These are phyloP conservation scores for Agrypnus murinus DNA, from an alignment of 2,888 invertebrate genomes.

Conservation along the genomic window DNA sequence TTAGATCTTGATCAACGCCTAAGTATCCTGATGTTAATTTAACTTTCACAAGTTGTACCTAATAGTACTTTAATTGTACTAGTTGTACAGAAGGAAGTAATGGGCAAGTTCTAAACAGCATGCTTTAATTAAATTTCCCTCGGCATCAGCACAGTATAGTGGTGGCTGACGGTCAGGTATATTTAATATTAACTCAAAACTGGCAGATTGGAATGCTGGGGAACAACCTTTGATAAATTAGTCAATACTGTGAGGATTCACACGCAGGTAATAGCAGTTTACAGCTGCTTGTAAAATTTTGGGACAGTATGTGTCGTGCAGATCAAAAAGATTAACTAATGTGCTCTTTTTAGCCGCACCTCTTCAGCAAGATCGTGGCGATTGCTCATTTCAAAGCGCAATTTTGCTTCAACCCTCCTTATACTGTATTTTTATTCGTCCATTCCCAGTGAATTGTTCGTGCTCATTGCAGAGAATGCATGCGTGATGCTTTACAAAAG, in stretches of 20 bases:
- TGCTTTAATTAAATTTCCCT: constrained; percentile 12
- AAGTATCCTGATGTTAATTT: too few relatives aligned
- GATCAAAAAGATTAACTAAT: constrained; percentile 33
- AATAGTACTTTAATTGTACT: too few relatives aligned
- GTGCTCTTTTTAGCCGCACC: constrained; percentile 8
- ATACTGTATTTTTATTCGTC: constrained; percentile 17
- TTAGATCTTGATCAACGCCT: too few relatives aligned
- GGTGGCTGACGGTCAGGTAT: background rate
- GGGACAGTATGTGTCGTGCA: background rate
- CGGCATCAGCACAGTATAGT: too few relatives aligned
- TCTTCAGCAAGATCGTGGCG: background rate
- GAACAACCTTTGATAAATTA: background rate
- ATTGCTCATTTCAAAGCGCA: constrained; percentile 30
- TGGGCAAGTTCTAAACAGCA: constrained; percentile 17
- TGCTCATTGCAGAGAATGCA: constrained; percentile 17
- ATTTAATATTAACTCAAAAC: constrained; percentile 1
- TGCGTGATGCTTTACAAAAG: background rate
- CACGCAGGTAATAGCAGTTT: too few relatives aligned
- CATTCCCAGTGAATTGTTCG: constrained; percentile 31
- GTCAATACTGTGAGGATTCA: background rate
- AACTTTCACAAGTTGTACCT: too few relatives aligned
- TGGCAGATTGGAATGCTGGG: background rate
- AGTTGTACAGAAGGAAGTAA: background rate
- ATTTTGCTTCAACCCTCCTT: constrained; percentile 26
- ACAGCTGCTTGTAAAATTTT: background rate